Evolutionary conservation across 2,888 invertebrate species (phyloP).

Genomic region (Polylopha cassiicola): DNA sequence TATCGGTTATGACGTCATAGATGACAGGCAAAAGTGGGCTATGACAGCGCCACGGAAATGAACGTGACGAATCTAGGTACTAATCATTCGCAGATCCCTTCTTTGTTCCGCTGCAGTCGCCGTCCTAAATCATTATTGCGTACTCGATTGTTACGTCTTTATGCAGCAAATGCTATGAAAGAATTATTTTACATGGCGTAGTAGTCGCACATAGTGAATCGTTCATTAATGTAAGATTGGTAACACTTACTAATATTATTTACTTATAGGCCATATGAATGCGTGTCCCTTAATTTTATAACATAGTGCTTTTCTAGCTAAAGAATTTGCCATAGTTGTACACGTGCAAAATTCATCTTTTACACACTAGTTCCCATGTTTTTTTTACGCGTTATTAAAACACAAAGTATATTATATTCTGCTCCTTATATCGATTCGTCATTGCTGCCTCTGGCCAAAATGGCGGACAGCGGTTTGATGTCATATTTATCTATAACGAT

Average conservation of each 20-base stretch:
- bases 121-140: constrained; percentile 71
- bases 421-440: constrained; percentile 2
- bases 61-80: constrained; percentile 49
- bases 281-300: constrained; percentile 62
- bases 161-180: constrained; percentile 78
- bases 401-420: not conserved
- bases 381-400: too few relatives aligned
- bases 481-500: constrained; percentile 11
- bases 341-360: constrained; percentile 54
- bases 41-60: constrained; percentile 42
- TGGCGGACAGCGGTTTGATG: constrained; percentile 14
- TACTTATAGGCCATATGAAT: constrained; percentile 67
- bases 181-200: constrained; percentile 74
- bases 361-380: constrained; percentile 41
- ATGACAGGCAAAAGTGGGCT: constrained; percentile 21
- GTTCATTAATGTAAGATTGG: constrained; percentile 78
- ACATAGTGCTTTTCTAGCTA: constrained; percentile 65
- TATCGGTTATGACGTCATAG: too few relatives aligned
- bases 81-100: constrained; percentile 46
- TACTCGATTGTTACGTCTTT: constrained; percentile 70
- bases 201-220: constrained; percentile 77
- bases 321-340: constrained; percentile 38
- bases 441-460: constrained; percentile 17
- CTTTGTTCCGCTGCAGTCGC: constrained; percentile 64
- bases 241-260: constrained; percentile 72